Evolutionary conservation across 2,888 invertebrate genomes (phyloP), one percentile per base, ranked within the genome.

Genomic region (Apocheima hispidaria): DNA sequence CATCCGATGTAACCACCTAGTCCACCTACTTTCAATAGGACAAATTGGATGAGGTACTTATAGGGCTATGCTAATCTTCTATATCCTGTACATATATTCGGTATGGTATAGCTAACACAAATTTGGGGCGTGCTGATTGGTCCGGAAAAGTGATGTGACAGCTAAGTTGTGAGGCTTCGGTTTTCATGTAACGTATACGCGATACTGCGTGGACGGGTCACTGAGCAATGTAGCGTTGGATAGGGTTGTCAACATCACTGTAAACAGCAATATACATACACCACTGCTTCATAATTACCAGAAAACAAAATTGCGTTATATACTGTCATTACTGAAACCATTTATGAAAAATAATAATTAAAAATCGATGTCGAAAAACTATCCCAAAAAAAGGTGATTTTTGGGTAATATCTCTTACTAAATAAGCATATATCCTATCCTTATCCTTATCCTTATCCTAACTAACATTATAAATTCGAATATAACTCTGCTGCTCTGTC

Each of bases 161-260:
- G 80, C 74, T 74, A 67, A 60, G 59, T 79, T 83, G 75, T 73
- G 71, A 64, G 86, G 86, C 81, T 86, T 86, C 86, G 76, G 80
- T 76, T 78, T 79, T 75, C 77, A 70, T 72, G 81, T 78, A 78
- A 78, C 70, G 60, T 70, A 78, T 75, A 83, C 55, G 60, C 65
- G 79, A 84, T 72, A 83, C 79, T 71, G 61, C 60, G 57, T 38
- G 63, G 68, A 66, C 77, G 77, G 81, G 80, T 82, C 83, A 81
- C 41, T 72, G 76, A 64, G 69, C 78, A 79, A 68, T 68, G 64
- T 59, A 65, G 65, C 70, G 56, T 72, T 71, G 23, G 23, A 62
- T 35, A 72, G 70, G 66, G 68, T 12, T 66, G 60, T 0, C 58
- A 21, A 49, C 4, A 10, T 10, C 4, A 12, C 9, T 41, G 9